These are phyloP conservation scores for Physocephala rufipes DNA, from an alignment of 2,888 invertebrate species.

Conservation along the genomic window DNA sequence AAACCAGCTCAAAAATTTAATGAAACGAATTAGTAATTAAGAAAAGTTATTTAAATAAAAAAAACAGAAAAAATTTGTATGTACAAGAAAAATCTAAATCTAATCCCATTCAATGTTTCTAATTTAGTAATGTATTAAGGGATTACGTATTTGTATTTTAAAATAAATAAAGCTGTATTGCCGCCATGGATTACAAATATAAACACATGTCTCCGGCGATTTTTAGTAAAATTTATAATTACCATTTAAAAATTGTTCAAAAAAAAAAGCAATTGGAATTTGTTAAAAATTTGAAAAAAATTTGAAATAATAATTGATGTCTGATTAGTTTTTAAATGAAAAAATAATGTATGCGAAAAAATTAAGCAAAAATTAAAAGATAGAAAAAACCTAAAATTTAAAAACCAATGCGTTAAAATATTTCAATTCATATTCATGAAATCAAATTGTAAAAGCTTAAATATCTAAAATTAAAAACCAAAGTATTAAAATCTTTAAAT, in stretches of 20 bases:
- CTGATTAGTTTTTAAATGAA: slow-evolving; percentile 56
- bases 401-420: background rate
- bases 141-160: slow-evolving; percentile 15
- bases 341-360: too few relatives aligned
- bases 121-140: background rate
- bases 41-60: slow-evolving; percentile 22
- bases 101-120: background rate
- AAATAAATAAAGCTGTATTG: background rate
- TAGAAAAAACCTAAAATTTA: slow-evolving; percentile 2
- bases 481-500: too few relatives aligned
- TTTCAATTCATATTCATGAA: too few relatives aligned
- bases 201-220: background rate
- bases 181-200: slow-evolving; percentile 4
- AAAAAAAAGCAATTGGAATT: too few relatives aligned
- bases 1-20: slow-evolving; percentile 31
- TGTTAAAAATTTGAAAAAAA: too few relatives aligned
- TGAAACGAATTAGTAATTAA: slow-evolving; percentile 28
- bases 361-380: background rate
- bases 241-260: slow-evolving; percentile 13
- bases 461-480: too few relatives aligned
- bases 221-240: slow-evolving; percentile 27
- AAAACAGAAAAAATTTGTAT: too few relatives aligned
- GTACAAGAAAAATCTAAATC: slow-evolving; percentile 25
- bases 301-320: slow-evolving; percentile 50
- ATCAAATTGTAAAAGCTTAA: too few relatives aligned